Conservation (phyloP, 2,113 vertebrate genomes). For the Anguilla rostrata region DNA sequence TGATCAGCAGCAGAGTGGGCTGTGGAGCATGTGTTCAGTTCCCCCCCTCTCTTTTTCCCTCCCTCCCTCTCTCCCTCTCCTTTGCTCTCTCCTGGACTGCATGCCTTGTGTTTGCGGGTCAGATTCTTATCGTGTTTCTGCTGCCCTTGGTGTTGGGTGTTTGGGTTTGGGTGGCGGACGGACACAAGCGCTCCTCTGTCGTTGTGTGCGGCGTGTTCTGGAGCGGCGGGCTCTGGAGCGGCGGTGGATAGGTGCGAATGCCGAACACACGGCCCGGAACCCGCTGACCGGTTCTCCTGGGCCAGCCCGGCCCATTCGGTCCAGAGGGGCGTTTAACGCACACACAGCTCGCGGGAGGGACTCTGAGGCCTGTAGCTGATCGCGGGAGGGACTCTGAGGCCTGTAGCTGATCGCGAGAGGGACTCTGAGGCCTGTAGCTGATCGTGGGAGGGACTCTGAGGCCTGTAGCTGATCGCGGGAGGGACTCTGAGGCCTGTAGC, state of each 20-base stretch:
- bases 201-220: neutral
- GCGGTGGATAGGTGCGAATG: neutral
- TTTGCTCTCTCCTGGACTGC: no score
- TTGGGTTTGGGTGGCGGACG: neutral
- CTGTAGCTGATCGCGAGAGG: neutral
- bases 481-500: neutral
- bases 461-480: neutral
- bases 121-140: neutral
- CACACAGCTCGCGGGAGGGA: neutral
- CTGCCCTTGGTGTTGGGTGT: neutral
- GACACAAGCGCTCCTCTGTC: neutral
- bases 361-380: neutral
- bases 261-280: neutral
- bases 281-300: no score
- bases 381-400: neutral
- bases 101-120: neutral
- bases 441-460: neutral
- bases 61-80: no score
- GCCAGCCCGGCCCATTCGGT: no score
- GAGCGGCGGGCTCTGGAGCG: no score
- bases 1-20: no score
- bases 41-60: no score
- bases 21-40: no score
- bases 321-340: no score
- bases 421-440: neutral